Conservation (phyloP, 2,797 vertebrate species). For the Falco naumanni region DNA sequence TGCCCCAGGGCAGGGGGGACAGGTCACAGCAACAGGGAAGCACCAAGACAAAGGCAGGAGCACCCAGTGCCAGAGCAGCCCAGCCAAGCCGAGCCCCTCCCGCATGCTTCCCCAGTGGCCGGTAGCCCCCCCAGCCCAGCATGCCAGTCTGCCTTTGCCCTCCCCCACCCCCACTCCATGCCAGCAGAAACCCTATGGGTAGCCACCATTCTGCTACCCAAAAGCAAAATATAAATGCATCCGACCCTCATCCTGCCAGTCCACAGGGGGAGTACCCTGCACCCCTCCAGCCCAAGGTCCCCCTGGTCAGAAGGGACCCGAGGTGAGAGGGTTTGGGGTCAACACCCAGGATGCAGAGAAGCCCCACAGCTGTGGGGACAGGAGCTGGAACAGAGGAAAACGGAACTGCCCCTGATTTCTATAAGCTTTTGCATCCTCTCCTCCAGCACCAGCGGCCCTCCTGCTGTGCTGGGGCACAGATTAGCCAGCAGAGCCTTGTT, state of each 20-base stretch:
- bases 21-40: rapidly evolving
- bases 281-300: neutral
- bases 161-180: neutral
- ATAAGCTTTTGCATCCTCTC: neutral
- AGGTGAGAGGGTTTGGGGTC: neutral
- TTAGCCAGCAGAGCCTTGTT: neutral
- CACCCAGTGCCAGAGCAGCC: rapidly evolving
- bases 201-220: neutral
- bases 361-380: rapidly evolving
- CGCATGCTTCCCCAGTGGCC: neutral
- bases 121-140: neutral
- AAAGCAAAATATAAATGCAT: neutral
- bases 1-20: neutral
- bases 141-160: neutral
- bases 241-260: neutral
- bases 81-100: rapidly evolving
- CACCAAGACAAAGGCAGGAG: neutral
- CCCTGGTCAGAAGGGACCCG: rapidly evolving
- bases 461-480: rapidly evolving
- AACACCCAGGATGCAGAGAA: rapidly evolving
- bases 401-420: neutral
- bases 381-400: neutral
- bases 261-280: rapidly evolving
- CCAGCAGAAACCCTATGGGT: neutral
- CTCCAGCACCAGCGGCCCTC: neutral